Conservation (phyloP, 2,888 invertebrate species). For the Aromia moschata region DNA sequence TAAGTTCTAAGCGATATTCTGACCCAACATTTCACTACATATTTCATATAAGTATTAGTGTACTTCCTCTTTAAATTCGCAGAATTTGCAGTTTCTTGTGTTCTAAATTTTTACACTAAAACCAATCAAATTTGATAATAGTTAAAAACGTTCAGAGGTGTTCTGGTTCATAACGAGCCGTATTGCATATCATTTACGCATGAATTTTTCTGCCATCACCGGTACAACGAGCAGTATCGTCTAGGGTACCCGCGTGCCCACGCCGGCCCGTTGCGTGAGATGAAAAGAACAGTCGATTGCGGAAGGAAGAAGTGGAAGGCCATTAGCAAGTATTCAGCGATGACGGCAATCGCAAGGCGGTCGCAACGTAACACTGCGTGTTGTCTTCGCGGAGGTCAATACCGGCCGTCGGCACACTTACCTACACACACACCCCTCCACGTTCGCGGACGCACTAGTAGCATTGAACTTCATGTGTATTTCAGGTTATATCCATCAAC, state of each 20-base stretch:
- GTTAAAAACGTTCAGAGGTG: too few relatives aligned
- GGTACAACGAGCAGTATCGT: neutral
- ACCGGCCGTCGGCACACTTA: conserved; percentile 60
- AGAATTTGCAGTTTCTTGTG: too few relatives aligned
- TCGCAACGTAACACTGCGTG: conserved; percentile 47
- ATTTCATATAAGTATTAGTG: too few relatives aligned
- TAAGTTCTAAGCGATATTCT: too few relatives aligned
- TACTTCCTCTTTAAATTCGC: too few relatives aligned
- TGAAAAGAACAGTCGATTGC: conserved; percentile 15
- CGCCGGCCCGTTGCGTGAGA: neutral
- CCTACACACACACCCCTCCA: conserved; percentile 59
- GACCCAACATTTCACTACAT: too few relatives aligned
- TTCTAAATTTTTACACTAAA: too few relatives aligned
- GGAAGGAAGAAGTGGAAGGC: conserved; percentile 26
- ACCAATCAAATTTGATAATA: too few relatives aligned
- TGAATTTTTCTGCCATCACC: neutral
- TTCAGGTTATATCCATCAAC: conserved; percentile 30
- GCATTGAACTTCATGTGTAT: conserved; percentile 47
- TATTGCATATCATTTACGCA: too few relatives aligned
- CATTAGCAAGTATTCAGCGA: conserved; percentile 25
- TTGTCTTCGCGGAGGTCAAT: conserved; percentile 55
- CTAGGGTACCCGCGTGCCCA: too few relatives aligned
- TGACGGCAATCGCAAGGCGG: conserved; percentile 30
- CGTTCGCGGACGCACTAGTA: conserved; percentile 40
- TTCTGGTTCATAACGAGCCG: too few relatives aligned